Conservation (phyloP, 2,113 vertebrate genomes). For the Alaudala cheleensis region DNA sequence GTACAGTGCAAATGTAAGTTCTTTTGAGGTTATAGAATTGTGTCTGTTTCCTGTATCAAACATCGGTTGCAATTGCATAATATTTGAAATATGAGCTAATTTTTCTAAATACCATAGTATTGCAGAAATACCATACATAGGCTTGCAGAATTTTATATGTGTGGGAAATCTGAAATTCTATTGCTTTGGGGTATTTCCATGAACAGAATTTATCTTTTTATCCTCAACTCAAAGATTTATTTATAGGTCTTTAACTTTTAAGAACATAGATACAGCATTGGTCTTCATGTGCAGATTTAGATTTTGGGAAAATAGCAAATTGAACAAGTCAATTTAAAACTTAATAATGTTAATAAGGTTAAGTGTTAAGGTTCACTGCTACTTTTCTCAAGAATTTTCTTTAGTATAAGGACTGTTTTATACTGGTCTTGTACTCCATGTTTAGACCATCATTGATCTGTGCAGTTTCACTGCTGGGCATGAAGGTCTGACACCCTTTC, state of each 20-base stretch:
- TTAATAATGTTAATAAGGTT: not conserved
- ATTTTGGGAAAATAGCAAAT: not conserved
- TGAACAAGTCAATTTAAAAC: not conserved
- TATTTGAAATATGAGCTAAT: not conserved
- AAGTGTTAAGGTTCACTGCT: not conserved
- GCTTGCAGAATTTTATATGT: not conserved
- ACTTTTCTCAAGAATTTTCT: not conserved
- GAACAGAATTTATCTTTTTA: not conserved
- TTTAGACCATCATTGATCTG: not conserved
- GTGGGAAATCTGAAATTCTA: not conserved
- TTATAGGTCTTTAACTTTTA: not conserved
- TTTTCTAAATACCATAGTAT: not conserved
- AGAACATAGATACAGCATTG: not conserved
- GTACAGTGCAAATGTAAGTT: not conserved
- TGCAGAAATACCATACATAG: no score
- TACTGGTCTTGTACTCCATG: not conserved
- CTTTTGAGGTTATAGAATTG: not conserved
- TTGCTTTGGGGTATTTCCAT: not conserved
- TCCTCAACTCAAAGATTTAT: not conserved
- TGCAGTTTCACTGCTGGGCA: not conserved
- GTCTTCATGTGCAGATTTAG: not conserved
- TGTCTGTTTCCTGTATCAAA: not conserved
- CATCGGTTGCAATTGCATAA: not conserved
- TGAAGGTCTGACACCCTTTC: not conserved
- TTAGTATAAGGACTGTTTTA: not conserved